Evolutionary conservation across 2,113 vertebrate species (phyloP), one percentile per base, ranked within the genome.

Genomic region (Rana temporaria): DNA sequence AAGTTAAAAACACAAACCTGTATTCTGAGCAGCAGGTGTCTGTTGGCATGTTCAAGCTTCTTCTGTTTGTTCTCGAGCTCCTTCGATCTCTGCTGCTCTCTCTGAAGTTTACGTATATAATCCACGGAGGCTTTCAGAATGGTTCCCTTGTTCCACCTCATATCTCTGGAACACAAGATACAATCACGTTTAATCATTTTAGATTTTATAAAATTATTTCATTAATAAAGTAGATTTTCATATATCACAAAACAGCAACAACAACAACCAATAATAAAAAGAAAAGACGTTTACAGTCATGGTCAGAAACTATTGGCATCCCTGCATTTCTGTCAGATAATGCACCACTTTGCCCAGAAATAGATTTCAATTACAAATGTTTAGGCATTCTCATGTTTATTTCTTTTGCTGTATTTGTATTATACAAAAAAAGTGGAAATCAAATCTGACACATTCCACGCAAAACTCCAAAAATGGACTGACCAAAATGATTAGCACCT

Each of bases 121-220:
- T 99, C 97, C 87, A 99, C 98, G 0, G 98, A 99, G 0, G 98
- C 98, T 88, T 99, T 99, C 60, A 99, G 92, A 86, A 99, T 99
- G 71, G 98, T 99, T 56, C 98, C 98, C 89, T 99, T 99, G 91
- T 99, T 99, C 98, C 98, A 99, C 85, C 98, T 96, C 97, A 98
- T 92, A 77, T 96, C 93, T 68, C 94, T 95, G 42, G 0, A 82
- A 20, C 42, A 73, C 22, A 79, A n/a, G 38, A n/a, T n/a, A 20
- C 9, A 8, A 70, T 2, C 14, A 48, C 42, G 1, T 38, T 8
- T 7, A n/a, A n/a, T 59, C 57, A 7, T 59, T 3, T 18, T 19
- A 59, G 57, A 59, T 59, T n/a, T 59, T n/a, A 0, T 48, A 5
- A 15, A n/a, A 2, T 19, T 60, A 0, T 60, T 19, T 60, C 4